Evolutionary conservation across 1,140 invertebrate genomes (phyloP).

Genomic region (Drosophila trapezifrons): DNA sequence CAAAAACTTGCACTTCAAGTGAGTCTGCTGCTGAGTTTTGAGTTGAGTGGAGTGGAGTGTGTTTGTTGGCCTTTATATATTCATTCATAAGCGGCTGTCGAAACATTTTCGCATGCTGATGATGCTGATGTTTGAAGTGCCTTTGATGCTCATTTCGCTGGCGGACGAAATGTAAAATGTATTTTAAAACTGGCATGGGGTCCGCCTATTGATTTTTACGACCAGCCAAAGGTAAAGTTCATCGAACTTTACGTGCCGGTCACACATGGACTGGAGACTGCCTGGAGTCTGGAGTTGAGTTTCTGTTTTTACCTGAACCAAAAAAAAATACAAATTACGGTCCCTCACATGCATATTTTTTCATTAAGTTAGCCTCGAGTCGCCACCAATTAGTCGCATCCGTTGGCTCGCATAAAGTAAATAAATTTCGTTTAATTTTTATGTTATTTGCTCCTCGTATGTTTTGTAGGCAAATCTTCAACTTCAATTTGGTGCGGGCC

Average conservation of each 20-base stretch:
- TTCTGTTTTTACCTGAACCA: conserved; percentile 35
- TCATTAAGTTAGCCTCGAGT: conserved; percentile 71
- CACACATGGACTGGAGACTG: conserved; percentile 15
- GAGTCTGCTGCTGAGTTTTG: conserved; percentile 33
- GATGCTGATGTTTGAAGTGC: conserved; percentile 79
- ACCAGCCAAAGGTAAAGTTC: conserved; percentile 71
- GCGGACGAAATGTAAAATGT: conserved; percentile 55
- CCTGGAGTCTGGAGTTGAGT: conserved; percentile 3
- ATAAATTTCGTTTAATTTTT: conserved; percentile 57
- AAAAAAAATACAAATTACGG: conserved; percentile 15
- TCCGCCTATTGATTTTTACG: conserved; percentile 78
- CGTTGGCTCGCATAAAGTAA: conserved; percentile 49
- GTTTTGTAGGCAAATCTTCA: conserved; percentile 56
- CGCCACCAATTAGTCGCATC: conserved; percentile 76
- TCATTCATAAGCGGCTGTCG: conserved; percentile 69
- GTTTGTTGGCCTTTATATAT: conserved; percentile 57
- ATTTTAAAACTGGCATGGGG: conserved; percentile 64
- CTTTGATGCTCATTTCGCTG: conserved; percentile 77
- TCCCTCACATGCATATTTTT: conserved; percentile 52
- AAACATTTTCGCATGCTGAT: conserved; percentile 48
- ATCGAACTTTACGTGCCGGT: conserved; percentile 45
- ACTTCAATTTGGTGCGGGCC: conserved; percentile 24
- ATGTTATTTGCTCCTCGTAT: conserved; percentile 34
- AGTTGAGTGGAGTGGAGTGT: conserved; percentile 29
- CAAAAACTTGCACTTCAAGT: conserved; percentile 74